A percentile compares a stretch with the other conserved stretches of the same genome.
Conservation (phyloP, 2,888 invertebrate genomes). For the Sarcophaga carnaria region DNA sequence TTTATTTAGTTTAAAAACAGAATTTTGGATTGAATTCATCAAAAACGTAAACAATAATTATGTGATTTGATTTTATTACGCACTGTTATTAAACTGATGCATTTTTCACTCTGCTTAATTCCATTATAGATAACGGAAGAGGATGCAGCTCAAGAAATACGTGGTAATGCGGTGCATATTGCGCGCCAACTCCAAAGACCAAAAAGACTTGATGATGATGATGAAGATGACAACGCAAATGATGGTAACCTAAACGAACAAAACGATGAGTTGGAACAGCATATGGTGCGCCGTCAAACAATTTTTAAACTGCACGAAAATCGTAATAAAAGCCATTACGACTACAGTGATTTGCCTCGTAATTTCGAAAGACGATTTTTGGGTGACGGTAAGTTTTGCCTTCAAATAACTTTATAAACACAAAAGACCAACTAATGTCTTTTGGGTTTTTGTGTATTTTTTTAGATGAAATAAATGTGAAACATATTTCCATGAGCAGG, state of each 20-base stretch:
- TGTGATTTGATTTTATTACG: too few relatives aligned
- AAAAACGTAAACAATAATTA: too few relatives aligned
- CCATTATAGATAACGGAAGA: constrained; percentile 75
- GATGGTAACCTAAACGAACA: constrained; percentile 41
- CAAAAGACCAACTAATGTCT: neutral
- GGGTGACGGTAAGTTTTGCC: constrained; percentile 73
- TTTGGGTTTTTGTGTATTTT: neutral
- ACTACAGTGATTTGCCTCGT: constrained; percentile 80
- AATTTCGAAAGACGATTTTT: constrained; percentile 80
- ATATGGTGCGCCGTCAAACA: constrained; percentile 76
- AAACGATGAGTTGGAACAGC: constrained; percentile 71
- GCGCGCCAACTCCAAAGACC: constrained; percentile 84
- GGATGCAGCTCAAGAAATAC: constrained; percentile 83
- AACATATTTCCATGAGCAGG: constrained; percentile 78
- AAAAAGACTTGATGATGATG: constrained; percentile 79
- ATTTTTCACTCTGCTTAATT: constrained; percentile 48
- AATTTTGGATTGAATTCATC: too few relatives aligned
- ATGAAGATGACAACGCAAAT: constrained; percentile 76
- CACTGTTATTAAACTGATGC: constrained; percentile 1
- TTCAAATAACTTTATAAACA: neutral
- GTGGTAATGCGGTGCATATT: constrained; percentile 85
- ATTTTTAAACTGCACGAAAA: constrained; percentile 78
- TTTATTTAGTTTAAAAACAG: too few relatives aligned
- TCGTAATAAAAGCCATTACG: constrained; percentile 75
- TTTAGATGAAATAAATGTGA: constrained; percentile 76